phyloP scores from a whole-genome alignment of 2,888 invertebrate species.

The Antitype chi region DNA sequence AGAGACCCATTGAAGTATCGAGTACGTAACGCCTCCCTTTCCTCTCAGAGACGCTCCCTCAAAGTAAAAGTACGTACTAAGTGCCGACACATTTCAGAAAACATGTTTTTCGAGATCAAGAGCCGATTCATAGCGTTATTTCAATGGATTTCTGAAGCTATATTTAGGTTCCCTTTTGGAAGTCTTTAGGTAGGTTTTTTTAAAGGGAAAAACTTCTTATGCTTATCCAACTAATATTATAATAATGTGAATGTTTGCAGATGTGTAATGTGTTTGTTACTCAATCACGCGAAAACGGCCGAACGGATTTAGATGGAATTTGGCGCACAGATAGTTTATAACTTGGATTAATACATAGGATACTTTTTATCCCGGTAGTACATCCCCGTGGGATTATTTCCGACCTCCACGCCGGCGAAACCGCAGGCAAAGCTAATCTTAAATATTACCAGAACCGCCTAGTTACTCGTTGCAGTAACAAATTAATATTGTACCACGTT shows the following conservation, averaged over 20 bases:
- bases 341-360: no score
- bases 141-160: conserved; percentile 25
- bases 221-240: no score
- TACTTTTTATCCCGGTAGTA: no score
- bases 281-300: no score
- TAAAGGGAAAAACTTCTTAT: not conserved
- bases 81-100: conserved; percentile 43
- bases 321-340: no score
- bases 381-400: no score
- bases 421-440: not conserved
- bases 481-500: conserved; percentile 34
- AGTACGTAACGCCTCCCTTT: conserved; percentile 30
- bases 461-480: not conserved
- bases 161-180: conserved; percentile 19
- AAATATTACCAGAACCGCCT: not conserved
- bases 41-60: conserved; percentile 15
- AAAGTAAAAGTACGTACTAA: conserved; percentile 34
- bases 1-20: conserved; percentile 29
- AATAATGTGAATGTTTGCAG: no score
- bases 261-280: no score
- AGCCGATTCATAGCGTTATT: conserved; percentile 20
- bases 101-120: conserved; percentile 45
- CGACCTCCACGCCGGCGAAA: no score
- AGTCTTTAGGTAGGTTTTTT: not conserved
- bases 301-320: no score